Evolutionary conservation across 2,113 vertebrate species (phyloP), one percentile per base, ranked within the genome.

Genomic region (Psilopogon haemacephalus): DNA sequence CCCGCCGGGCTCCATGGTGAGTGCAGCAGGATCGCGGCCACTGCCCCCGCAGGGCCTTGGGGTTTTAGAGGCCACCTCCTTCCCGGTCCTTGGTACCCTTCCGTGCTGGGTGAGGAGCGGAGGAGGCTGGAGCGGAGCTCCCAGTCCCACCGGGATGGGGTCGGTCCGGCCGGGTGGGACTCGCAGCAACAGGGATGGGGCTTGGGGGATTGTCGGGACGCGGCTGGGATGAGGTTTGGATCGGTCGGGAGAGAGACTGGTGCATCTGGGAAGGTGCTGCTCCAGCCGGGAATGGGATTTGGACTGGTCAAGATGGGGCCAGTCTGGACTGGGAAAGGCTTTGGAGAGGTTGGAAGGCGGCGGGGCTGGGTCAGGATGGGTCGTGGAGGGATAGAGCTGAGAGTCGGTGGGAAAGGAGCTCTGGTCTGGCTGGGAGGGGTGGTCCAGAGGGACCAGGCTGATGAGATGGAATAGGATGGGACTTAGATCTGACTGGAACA

Each of bases 1-100:
- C 81, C 83, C 37, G 74, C 21, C 65, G 86, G 90, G 90, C 83
- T 86, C 95, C 93, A 95, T 95, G 95, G 94, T 95, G 93, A 95
- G 92, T 83, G 65, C 4, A 2, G 5, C 2, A 33, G 67, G 71
- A 11, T 4, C 13, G 37, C 20, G 17, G 46, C 24, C 48, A 42
- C 70, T n/a, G 64, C 58, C 37, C 19, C 24, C 2, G 6, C 16
- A 48, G 27, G 59, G 23, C 30, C 27, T 7, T 24, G 26, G 11
- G 68, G 79, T 6, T n/a, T 52, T 48, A 30, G 8, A 50, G 20
- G n/a, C 26, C 27, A 21, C 12, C 18, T 13, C 18, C 14, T 14
- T 16, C 54, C 48, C 48, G 23, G 48, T 55, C 28, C 54, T 28
- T 30, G 28, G 54, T 21, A 37, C 15, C 18, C 30, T 23, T 23